Conservation (phyloP, 2,797 vertebrate genomes). For the Iguana delicatissima region DNA sequence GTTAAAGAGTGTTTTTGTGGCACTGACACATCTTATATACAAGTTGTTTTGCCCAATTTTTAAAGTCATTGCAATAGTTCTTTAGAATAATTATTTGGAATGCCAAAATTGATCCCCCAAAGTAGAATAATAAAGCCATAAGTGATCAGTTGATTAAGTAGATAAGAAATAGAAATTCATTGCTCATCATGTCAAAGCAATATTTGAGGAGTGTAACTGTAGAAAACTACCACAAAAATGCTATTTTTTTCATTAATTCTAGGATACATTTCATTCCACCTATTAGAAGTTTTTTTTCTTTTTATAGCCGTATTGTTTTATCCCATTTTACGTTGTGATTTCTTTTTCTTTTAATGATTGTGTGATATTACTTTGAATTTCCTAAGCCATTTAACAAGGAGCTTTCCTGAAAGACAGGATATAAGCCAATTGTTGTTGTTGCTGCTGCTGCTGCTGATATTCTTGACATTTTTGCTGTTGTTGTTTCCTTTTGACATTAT, state of each 20-base stretch:
- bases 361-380: background rate
- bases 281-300: background rate
- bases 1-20: too few species aligned
- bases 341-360: background rate
- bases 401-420: background rate
- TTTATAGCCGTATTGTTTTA: background rate
- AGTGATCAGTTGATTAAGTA: background rate
- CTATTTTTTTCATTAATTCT: background rate
- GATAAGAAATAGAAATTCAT: background rate
- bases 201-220: background rate
- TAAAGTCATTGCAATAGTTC: too few species aligned
- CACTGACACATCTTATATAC: too few species aligned
- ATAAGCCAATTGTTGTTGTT: background rate
- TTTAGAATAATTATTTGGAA: too few species aligned
- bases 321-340: background rate
- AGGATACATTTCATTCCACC: background rate
- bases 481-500: background rate
- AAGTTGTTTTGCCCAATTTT: too few species aligned
- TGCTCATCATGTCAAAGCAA: background rate
- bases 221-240: background rate
- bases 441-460: too few species aligned
- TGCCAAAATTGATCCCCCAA: too few species aligned
- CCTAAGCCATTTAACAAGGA: background rate
- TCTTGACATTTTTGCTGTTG: too few species aligned
- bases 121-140: background rate